phyloP scores from a whole-genome alignment of 2,888 invertebrate genomes.

The Dichetophora obliterata region DNA sequence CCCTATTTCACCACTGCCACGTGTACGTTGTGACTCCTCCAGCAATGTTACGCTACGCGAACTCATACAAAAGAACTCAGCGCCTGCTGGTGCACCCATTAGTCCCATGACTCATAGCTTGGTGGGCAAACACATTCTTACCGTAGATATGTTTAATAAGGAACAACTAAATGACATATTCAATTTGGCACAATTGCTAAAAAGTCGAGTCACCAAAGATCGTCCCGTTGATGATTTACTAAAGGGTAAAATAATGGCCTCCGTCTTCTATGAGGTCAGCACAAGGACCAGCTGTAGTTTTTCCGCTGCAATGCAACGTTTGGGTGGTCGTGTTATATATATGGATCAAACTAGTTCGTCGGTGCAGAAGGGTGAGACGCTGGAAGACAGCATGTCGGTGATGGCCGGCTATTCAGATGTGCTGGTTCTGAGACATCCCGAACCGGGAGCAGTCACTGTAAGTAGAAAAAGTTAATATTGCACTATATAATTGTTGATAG shows the following conservation, averaged over 20 bases:
- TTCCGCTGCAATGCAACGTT: conserved; percentile 94
- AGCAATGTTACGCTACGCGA: conserved; percentile 71
- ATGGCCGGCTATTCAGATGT: conserved; percentile 96
- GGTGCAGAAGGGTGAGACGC: conserved; percentile 94
- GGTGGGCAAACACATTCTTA: conserved; percentile 84
- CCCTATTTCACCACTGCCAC: conserved; percentile 71
- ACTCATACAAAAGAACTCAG: conserved; percentile 70
- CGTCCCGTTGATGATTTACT: conserved; percentile 87
- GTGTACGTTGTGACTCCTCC: conserved; percentile 74
- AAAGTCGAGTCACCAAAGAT: conserved; percentile 86
- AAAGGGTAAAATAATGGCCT: conserved; percentile 94
- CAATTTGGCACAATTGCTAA: conserved; percentile 90
- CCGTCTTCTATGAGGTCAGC: conserved; percentile 97
- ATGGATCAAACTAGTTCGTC: conserved; percentile 94
- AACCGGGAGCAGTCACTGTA: conserved; percentile 90
- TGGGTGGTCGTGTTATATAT: conserved; percentile 93
- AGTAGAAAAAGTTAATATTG: conserved; percentile 63
- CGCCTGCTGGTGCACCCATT: conserved; percentile 50
- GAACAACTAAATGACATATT: conserved; percentile 94
- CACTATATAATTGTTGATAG: no score
- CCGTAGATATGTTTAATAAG: conserved; percentile 88
- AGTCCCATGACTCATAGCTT: conserved; percentile 71
- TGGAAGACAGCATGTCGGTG: conserved; percentile 88
- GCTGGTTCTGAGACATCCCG: conserved; percentile 93
- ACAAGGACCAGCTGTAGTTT: conserved; percentile 98